Percentiles rank a stretch among this genome's conserved stretches.
Conservation (phyloP, 2,888 invertebrate genomes). For the Apotomis betuletana region DNA sequence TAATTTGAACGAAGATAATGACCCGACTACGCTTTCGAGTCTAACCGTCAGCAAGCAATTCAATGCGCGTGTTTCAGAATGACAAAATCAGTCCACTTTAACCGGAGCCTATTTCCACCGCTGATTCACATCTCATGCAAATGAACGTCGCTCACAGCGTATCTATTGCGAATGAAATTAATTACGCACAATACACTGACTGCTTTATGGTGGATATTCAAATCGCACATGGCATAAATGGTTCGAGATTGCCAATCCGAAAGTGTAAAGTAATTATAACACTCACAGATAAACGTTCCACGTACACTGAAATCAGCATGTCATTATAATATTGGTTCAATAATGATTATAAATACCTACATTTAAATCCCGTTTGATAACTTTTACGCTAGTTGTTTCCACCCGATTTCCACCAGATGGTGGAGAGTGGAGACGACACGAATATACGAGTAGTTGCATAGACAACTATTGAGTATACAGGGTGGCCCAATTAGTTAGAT, state of each 20-base stretch:
- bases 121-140: constrained; percentile 44
- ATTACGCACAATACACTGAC: constrained; percentile 44
- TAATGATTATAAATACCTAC: background rate
- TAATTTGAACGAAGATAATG: no score
- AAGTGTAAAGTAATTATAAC: background rate
- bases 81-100: constrained; percentile 30
- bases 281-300: background rate
- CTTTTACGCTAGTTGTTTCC: no score
- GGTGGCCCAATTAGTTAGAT: no score
- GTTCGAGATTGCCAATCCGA: constrained; percentile 17
- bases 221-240: constrained; percentile 39
- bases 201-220: constrained; percentile 45
- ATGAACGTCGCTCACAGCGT: constrained; percentile 40
- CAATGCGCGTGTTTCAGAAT: constrained; percentile 12
- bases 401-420: no score
- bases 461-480: no score
- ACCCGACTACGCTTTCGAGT: no score
- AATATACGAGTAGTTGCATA: no score
- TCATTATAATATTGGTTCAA: background rate
- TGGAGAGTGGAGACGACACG: no score
- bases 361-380: background rate
- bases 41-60: constrained; percentile 6
- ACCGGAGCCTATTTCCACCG: constrained; percentile 33
- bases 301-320: background rate
- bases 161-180: constrained; percentile 45